A percentile compares a stretch with the other conserved stretches of the same genome.
Conservation (phyloP, 2,113 vertebrate genomes). For the Origma solitaria region DNA sequence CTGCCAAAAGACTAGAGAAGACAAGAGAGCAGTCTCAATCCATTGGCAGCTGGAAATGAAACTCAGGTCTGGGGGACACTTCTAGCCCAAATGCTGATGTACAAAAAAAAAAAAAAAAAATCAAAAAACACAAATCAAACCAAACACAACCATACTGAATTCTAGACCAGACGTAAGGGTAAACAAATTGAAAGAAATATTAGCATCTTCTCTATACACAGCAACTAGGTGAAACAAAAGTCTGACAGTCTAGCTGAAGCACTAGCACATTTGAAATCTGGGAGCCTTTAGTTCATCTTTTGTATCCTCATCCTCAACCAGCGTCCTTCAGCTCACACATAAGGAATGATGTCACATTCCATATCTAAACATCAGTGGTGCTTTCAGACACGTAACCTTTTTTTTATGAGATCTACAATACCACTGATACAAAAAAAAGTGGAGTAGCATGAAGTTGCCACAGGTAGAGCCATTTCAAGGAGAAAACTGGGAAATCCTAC, state of each 20-base stretch:
- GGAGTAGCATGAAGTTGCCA: neutral
- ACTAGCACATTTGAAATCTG: neutral
- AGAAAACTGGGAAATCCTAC: neutral
- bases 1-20: neutral
- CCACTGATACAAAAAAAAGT: too few relatives aligned
- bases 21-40: neutral
- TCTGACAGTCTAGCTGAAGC: neutral
- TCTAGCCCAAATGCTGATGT: neutral
- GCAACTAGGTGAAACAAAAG: neutral
- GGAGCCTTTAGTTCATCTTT: neutral
- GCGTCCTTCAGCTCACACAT: neutral
- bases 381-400: rapidly evolving
- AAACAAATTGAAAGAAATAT: neutral
- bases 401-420: neutral
- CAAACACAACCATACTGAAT: neutral
- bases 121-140: too few relatives aligned
- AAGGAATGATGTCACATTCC: neutral
- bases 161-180: neutral
- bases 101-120: too few relatives aligned
- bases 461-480: neutral
- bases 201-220: neutral
- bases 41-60: neutral
- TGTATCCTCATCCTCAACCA: neutral
- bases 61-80: neutral
- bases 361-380: neutral